Percentiles rank a stretch among this genome's conserved stretches.
phyloP scores from a whole-genome alignment of 2,888 invertebrate genomes.

The Automeris io region DNA sequence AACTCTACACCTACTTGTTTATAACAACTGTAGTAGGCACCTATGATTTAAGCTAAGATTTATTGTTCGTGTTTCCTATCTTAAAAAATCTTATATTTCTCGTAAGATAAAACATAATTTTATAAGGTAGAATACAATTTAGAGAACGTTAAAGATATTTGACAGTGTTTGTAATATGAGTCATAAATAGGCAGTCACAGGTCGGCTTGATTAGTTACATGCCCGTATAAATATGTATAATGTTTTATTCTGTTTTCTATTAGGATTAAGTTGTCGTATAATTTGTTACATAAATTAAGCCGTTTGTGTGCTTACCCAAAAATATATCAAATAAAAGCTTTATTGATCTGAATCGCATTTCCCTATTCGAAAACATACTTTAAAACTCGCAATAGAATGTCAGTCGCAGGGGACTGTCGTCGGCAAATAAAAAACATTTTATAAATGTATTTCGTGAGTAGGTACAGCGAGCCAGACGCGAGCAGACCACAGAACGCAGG shows the following conservation, averaged over 20 bases:
- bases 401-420: slow-evolving; percentile 62
- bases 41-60: slow-evolving; percentile 3
- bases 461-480: slow-evolving; percentile 50
- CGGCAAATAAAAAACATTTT: slow-evolving; percentile 71
- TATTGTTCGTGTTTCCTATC: slow-evolving; percentile 6
- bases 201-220: not conserved
- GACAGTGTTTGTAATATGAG: slow-evolving; percentile 20
- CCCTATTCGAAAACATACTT: slow-evolving; percentile 60
- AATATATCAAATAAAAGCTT: slow-evolving; percentile 1
- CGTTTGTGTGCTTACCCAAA: not conserved
- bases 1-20: not conserved
- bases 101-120: slow-evolving; percentile 18
- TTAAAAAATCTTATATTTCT: slow-evolving; percentile 11
- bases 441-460: slow-evolving; percentile 72
- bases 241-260: not conserved
- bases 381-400: slow-evolving; percentile 68
- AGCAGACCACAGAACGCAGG: slow-evolving; percentile 58
- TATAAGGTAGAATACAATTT: slow-evolving; percentile 17
- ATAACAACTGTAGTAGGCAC: not conserved
- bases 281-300: not conserved
- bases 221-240: not conserved
- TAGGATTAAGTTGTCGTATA: not conserved
- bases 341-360: slow-evolving; percentile 15
- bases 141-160: slow-evolving; percentile 17
- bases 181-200: slow-evolving; percentile 16